Evolutionary conservation across 1,140 invertebrate species (phyloP).

Genomic region (Trinorchestia longiramus): DNA sequence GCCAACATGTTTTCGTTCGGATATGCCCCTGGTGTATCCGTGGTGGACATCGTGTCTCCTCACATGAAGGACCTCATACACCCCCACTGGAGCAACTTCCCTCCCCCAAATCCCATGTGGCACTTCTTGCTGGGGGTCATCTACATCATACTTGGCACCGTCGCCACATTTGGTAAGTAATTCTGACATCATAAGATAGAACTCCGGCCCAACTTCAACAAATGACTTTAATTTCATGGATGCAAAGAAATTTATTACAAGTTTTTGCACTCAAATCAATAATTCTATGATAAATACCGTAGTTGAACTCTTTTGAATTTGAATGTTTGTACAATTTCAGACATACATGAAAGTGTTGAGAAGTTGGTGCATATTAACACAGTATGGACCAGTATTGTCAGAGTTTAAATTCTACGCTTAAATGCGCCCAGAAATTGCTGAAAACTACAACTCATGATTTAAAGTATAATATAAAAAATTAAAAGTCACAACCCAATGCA

Average conservation of each 20-base stretch:
- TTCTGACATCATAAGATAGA: neutral
- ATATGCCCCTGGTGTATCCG: conserved; percentile 36
- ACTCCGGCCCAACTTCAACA: neutral
- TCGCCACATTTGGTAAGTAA: conserved; percentile 61
- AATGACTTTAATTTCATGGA: neutral
- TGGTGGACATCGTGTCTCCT: conserved; percentile 68
- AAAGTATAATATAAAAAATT: too few relatives aligned
- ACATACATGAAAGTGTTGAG: too few relatives aligned
- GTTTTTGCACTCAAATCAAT: neutral
- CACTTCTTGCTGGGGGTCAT: conserved; percentile 71
- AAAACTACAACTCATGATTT: too few relatives aligned
- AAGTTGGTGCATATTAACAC: too few relatives aligned
- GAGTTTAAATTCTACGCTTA: too few relatives aligned
- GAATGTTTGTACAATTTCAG: neutral
- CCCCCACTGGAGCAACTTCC: conserved; percentile 68
- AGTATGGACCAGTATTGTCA: too few relatives aligned
- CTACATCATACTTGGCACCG: conserved; percentile 71
- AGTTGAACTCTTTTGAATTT: neutral
- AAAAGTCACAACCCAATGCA: too few relatives aligned
- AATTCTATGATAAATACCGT: neutral
- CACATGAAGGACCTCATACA: conserved; percentile 68
- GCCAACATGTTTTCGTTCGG: neutral
- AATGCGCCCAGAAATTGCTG: too few relatives aligned
- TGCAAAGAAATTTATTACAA: neutral
- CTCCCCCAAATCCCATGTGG: conserved; percentile 69